Base-by-base conservation (phyloP, 2,113 vertebrate genomes). In the Psephotus haematonotus region DNA sequence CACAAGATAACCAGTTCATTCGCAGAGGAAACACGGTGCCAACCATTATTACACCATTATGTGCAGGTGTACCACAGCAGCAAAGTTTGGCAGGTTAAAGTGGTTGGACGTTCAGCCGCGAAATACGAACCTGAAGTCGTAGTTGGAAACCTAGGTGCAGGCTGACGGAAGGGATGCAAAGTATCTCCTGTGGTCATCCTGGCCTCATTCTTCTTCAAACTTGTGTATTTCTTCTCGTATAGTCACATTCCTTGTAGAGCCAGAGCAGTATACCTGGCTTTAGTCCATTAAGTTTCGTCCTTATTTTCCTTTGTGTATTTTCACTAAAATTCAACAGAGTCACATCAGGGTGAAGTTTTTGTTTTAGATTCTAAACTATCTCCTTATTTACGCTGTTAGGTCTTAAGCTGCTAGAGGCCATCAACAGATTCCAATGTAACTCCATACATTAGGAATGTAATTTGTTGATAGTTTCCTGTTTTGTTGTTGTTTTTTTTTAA, bases 301-400 rank as follows among this genome's bases (percentile, higher is more conserved):
- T n/a, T 13, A 39, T 88, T 85, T 88, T 71, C 22, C 13, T 70
- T 41, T 33, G 18, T 49, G 78, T 25, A 74, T 44, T 53, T 65
- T 60, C 49, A 62, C 35, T 65, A 76, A 67, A 93, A 78, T 35
- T 85, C 59, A 64, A 17, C 13, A 39, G 39, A 69, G 71, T 76
- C 64, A 50, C 24, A 59, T 5, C 8, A 52, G 13, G 22, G 6
- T 17, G 59, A 77, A 87, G 5, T 41, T 59, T 83, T 18, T 2
- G 11, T n/a, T 2, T 71, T n/a, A 55, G 8, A 13, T 76, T 86
- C 84, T 92, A 49, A 96, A 82, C 89, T 91, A 90, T 52, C 64
- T 94, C 87, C 60, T 93, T 95, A 94, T 53, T 96, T 92, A 83
- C 33, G 62, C 68, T 90, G 49, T 93, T 88, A 82, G 39, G 33